These are phyloP conservation scores for Pangasius sanitwongsei DNA, from an alignment of 2,797 vertebrate species.

Conservation along the genomic window DNA sequence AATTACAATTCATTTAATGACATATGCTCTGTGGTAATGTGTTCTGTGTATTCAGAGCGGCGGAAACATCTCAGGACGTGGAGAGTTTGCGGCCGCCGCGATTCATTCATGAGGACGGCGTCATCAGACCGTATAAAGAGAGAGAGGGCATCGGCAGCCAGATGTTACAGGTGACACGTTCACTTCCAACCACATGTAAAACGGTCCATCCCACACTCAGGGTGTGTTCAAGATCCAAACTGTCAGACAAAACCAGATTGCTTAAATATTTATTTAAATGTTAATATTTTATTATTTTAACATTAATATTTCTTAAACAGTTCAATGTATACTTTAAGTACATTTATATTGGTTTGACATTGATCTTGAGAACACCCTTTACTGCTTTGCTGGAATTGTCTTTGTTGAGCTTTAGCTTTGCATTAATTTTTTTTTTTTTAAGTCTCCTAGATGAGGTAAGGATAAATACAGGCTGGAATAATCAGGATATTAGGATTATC, in stretches of 20 bases:
- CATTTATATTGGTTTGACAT: background rate
- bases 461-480: background rate
- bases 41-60: constrained; percentile 76
- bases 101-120: constrained; percentile 94
- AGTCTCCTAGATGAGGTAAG: background rate
- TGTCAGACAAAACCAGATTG: background rate
- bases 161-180: constrained; percentile 89
- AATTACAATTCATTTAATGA: background rate
- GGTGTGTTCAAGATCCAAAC: constrained; percentile 50
- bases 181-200: constrained; percentile 3
- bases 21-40: background rate
- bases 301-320: background rate
- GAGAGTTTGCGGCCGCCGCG: constrained; percentile 89
- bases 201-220: constrained; percentile 24
- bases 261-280: too few species aligned
- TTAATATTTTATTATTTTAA: background rate
- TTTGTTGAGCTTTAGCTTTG: background rate
- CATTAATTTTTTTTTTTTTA: background rate
- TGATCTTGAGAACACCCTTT: background rate
- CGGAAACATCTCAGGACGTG: constrained; percentile 89
- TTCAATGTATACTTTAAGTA: background rate
- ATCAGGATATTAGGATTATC: background rate
- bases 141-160: constrained; percentile 93
- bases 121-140: constrained; percentile 94
- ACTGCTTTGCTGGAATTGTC: background rate